Conservation (phyloP, 1,140 invertebrate species). For the Portunus trituberculatus region DNA sequence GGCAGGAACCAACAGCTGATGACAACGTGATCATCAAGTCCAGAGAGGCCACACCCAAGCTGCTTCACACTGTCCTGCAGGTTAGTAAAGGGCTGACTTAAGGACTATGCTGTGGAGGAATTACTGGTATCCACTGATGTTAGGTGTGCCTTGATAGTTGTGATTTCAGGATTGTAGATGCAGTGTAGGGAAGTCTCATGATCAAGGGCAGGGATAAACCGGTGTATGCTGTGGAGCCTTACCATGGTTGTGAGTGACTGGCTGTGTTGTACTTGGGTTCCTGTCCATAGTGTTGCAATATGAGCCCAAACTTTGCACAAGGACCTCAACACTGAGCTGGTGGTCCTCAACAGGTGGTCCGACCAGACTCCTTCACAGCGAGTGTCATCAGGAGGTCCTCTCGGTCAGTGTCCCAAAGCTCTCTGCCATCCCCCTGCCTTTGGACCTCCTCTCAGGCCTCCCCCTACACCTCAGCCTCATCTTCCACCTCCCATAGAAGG, state of each 20-base stretch:
- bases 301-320: not conserved
- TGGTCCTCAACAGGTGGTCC: constrained; percentile 47
- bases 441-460: constrained; percentile 23
- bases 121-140: not conserved
- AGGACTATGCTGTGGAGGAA: not conserved
- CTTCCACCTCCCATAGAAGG: constrained; percentile 8
- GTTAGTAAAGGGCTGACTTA: constrained; percentile 14
- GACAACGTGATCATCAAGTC: constrained; percentile 76
- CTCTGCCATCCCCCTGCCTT: not conserved
- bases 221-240: no score
- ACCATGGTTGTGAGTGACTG: no score
- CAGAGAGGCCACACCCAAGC: constrained; percentile 69
- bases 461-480: not conserved
- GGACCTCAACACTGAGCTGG: not conserved
- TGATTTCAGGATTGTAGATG: no score
- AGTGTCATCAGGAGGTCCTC: constrained; percentile 63
- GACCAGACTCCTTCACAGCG: constrained; percentile 67
- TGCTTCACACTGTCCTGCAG: constrained; percentile 75
- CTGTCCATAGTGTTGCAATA: not conserved
- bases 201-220: no score
- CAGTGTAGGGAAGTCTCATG: no score
- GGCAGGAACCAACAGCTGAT: constrained; percentile 60
- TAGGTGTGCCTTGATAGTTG: not conserved
- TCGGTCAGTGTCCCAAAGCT: constrained; percentile 50
- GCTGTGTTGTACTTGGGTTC: no score